Evolutionary conservation across 2,113 vertebrate species (phyloP), one percentile per base, ranked within the genome.

Genomic region (Chaenogobius annularis): DNA sequence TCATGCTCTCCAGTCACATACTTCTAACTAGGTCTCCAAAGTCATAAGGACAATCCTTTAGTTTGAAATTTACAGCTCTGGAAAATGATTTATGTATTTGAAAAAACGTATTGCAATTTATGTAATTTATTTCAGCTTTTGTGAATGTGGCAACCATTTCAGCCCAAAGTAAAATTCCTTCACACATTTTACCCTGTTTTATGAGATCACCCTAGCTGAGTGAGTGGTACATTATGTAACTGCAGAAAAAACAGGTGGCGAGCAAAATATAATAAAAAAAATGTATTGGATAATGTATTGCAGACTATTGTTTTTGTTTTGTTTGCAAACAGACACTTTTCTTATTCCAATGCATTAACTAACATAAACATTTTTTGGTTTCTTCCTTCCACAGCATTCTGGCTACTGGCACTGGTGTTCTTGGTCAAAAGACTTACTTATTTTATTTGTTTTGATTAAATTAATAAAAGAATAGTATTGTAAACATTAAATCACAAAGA

Each of bases 1-100:
- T 80, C 43, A 46, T 44, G 73, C 79, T 77, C 52, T 71, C 26
- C 14, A 17, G 58, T 31, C 58, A n/a, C 68, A 79, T 69, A 72
- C 63, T 23, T 66, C 44, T 47, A 61, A 61, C 58, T 9, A 61
- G 58, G 26, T 17, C 14, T 7, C 23, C 13, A 7, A 31, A 15
- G 23, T 35, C 23, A 31, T 8, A 7, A 59, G 56, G 58, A 35
- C 7, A 35, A 6, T 15, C 26, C 35, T 31, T 61, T 26, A 26
- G 55, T 26, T 58, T 23, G 55, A 23, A 58, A 58, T 26, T 23
- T 22, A 7, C 20, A 58, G 22, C 55, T 23, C 3, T 3, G 54
- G 11, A 23, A 26, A 55, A 22, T 11, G 9, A 14, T 22, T 4
- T 23, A 4, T 14, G n/a, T n/a, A 22, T n/a, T 20, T 10, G 2